phyloP scores from a whole-genome alignment of 2,888 invertebrate species.

The Petrolisthes manimaculis region DNA sequence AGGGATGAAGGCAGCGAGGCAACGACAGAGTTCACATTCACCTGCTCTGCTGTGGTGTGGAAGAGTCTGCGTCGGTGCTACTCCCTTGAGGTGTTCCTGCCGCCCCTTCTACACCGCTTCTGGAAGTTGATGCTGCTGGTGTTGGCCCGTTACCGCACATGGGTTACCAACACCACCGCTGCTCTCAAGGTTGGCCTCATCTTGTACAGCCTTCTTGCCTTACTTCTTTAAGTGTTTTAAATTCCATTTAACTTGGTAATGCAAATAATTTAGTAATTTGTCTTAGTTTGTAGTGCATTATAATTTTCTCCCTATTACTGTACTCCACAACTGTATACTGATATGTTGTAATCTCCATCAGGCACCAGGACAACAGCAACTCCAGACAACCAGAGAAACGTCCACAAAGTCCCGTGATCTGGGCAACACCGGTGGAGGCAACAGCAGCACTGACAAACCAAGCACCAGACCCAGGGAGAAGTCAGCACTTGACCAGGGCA shows the following conservation, averaged over 20 bases:
- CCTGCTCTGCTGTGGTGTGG: slow-evolving; percentile 73
- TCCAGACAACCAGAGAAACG: not conserved
- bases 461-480: not conserved
- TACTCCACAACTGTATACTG: too few species aligned
- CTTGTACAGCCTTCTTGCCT: too few species aligned
- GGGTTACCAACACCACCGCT: slow-evolving; percentile 71
- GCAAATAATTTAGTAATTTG: too few species aligned
- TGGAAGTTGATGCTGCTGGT: slow-evolving; percentile 90
- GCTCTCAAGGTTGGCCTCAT: slow-evolving; percentile 17
- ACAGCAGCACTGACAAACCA: not conserved
- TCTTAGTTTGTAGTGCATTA: too few species aligned
- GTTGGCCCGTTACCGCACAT: slow-evolving; percentile 82
- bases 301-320: too few species aligned
- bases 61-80: slow-evolving; percentile 78
- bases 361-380: not conserved
- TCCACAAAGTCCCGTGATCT: not conserved
- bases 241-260: too few species aligned
- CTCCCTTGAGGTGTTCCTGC: slow-evolving; percentile 83
- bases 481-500: not conserved
- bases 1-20: slow-evolving; percentile 66
- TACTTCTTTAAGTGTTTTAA: too few species aligned
- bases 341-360: not conserved
- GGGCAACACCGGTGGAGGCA: not conserved
- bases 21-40: slow-evolving; percentile 66
- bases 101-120: slow-evolving; percentile 82